These are phyloP conservation scores for Sialia sialis DNA, from an alignment of 2,113 vertebrate species.

Conservation along the genomic window DNA sequence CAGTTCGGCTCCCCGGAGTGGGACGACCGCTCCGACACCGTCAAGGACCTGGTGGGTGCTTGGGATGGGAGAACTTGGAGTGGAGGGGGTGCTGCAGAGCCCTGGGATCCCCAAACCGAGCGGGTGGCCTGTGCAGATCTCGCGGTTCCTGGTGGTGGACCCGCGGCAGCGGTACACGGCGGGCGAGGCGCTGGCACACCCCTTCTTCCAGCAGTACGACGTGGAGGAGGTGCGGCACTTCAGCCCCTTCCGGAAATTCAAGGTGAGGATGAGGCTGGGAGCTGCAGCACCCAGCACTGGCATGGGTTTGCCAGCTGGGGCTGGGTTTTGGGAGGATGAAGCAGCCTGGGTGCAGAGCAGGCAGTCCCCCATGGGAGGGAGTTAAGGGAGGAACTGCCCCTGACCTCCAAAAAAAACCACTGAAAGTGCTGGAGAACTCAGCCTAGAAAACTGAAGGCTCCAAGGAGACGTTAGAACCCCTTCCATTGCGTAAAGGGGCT, in stretches of 20 bases:
- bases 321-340: neutral
- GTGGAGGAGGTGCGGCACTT: conserved; percentile 91
- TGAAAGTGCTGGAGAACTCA: neutral
- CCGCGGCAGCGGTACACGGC: conserved; percentile 82
- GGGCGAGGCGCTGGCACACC: conserved; percentile 83
- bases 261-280: conserved; percentile 69
- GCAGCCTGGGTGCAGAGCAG: neutral
- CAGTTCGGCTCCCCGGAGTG: conserved; percentile 90
- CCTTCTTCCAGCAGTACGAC: conserved; percentile 95
- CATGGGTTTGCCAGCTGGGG: neutral
- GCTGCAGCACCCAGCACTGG: neutral
- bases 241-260: conserved; percentile 90
- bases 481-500: neutral
- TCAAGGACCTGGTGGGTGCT: conserved; percentile 89
- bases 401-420: accelerated
- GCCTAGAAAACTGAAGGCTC: neutral
- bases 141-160: conserved; percentile 87
- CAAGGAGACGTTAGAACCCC: neutral
- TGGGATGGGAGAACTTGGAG: accelerated
- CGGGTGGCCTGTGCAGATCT: conserved; percentile 72
- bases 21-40: conserved; percentile 94
- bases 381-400: neutral
- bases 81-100: accelerated
- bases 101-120: accelerated
- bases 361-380: neutral